Percentiles rank a stretch among this genome's conserved stretches.
These are phyloP conservation scores for Eurytoma californica DNA, from an alignment of 2,888 invertebrate genomes.

Conservation along the genomic window DNA sequence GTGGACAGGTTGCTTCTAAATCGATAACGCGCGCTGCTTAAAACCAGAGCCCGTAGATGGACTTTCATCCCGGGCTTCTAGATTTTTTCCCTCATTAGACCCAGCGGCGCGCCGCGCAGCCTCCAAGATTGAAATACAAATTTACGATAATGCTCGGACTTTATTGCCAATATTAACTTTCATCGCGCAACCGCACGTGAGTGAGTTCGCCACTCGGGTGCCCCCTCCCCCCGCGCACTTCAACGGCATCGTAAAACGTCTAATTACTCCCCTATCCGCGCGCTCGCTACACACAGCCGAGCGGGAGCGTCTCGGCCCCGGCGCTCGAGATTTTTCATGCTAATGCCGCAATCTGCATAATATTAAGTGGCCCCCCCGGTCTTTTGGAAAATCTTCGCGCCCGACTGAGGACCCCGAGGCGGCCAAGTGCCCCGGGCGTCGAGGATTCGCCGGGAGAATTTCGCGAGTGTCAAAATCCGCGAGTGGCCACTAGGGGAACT, in stretches of 20 bases:
- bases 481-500: not conserved
- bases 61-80: no score
- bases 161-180: slow-evolving; percentile 53
- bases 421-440: not conserved
- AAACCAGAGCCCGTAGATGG: not conserved
- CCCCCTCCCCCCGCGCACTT: slow-evolving; percentile 14
- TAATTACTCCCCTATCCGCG: slow-evolving; percentile 52
- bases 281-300: not conserved
- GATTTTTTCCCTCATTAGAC: no score
- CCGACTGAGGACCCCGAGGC: not conserved
- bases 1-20: not conserved
- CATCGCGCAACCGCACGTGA: slow-evolving; percentile 27
- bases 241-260: slow-evolving; percentile 53
- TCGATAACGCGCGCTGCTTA: not conserved
- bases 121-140: slow-evolving; percentile 51
- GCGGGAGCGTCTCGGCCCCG: not conserved
- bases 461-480: slow-evolving; percentile 20
- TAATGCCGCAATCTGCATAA: slow-evolving; percentile 53
- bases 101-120: not conserved
- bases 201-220: not conserved
- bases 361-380: slow-evolving; percentile 42
- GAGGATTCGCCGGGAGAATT: not conserved
- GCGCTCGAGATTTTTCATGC: slow-evolving; percentile 51
- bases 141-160: slow-evolving; percentile 49
- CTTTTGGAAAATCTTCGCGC: slow-evolving; percentile 32